Percentiles rank a stretch among this genome's conserved stretches.
Conservation (phyloP, 2,797 vertebrate species). For the Urosaurus nigricauda region DNA sequence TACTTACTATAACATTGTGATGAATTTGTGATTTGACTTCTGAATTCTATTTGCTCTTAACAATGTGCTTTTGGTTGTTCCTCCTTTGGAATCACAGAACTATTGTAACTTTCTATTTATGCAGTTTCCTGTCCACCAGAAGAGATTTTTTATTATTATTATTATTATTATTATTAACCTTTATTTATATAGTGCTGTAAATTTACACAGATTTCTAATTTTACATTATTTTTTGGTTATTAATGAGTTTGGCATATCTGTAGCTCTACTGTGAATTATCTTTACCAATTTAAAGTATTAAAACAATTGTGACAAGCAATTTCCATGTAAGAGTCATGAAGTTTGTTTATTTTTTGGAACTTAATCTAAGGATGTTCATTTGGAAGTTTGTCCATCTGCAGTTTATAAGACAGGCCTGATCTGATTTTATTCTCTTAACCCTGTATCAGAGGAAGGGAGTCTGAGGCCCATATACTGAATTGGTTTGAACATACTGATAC, state of each 20-base stretch:
- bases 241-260: not conserved
- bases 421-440: not conserved
- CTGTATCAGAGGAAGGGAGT: not conserved
- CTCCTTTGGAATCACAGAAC: not conserved
- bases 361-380: not conserved
- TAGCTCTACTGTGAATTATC: not conserved
- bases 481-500: not conserved
- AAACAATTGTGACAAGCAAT: not conserved
- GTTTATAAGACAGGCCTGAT: not conserved
- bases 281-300: not conserved
- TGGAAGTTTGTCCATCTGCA: not conserved
- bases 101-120: not conserved
- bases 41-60: conserved; percentile 35
- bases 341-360: not conserved
- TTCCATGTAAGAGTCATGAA: not conserved
- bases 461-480: not conserved
- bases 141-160: too few relatives aligned
- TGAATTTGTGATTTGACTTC: conserved; percentile 21
- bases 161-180: too few relatives aligned
- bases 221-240: not conserved
- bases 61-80: not conserved
- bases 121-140: not conserved
- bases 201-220: too few relatives aligned
- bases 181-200: too few relatives aligned
- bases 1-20: conserved; percentile 37